Evolutionary conservation across 2,888 invertebrate species (phyloP), one percentile per base, ranked within the genome.

Genomic region (Thalpophila matura): DNA sequence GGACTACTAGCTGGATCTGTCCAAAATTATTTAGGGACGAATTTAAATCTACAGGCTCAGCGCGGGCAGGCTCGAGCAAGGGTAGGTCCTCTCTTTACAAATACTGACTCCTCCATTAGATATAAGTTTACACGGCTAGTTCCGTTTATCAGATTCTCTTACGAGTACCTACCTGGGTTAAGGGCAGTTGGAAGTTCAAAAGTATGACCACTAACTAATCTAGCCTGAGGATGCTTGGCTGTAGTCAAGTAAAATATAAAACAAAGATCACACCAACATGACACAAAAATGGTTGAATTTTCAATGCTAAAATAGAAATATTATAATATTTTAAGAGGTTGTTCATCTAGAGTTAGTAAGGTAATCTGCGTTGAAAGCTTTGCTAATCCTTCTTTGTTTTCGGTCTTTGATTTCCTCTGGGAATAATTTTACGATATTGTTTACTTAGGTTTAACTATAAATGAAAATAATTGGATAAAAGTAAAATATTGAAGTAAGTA

Each of bases 351-450:
- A 20, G 3, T 35, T 38, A 31, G 29, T 16, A 20, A 7, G 3
- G 31, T 46, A 61, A 22, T 26, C 35, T 37, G 26, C n/a, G 29
- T 47, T 42, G 12, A 62, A 43, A n/a, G 37, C 16, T 35, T 14
- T 20, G 14, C 2, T 37, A 33, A 53, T 20, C 47, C 27, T 53
- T 47, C 10, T 4, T 12, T 4, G 3, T 20, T 54, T 38, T 50
- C 24, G n/a, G 16, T 26, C n/a, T 33, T 37, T 61, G 24, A 61
- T 68, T 67, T 61, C 60, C 38, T 14, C 10, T 9, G 43, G 37
- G 37, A 29, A 16, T 38, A 6, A 14, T 45, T 68, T 51, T 7
- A 35, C 5, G 6, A 9, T 10, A 26, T 42, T 38, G 26, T 7
- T 22, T n/a, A 35, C 42, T 61, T 50, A 3, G 9, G 3, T 29